Evolutionary conservation across 1,140 invertebrate species (phyloP), one percentile per base, ranked within the genome.

Genomic region (Brachionus sp.): DNA sequence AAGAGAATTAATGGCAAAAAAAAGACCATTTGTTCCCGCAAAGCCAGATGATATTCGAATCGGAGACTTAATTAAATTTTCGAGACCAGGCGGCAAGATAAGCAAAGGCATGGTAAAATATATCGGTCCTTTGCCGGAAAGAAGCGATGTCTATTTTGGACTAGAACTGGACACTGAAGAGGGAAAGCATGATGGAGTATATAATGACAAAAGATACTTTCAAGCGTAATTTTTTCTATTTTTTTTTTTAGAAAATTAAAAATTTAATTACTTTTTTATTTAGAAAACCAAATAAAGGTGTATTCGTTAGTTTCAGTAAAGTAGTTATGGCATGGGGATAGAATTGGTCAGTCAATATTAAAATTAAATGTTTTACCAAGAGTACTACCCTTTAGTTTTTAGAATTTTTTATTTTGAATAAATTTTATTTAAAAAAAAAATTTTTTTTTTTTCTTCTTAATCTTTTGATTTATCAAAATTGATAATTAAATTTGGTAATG

Each of bases 251-350:
- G n/a, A 7, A 42, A 75, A 29, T 42, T 62, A 19, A 57, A 64
- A 29, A 29, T 2, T 29, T 39, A 35, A 37, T 62, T 57, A 25
- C 84, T 64, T 84, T 84, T 84, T 53, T 83, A 86, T 87, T 82
- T 86, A 89, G 88, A 77, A 88, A 88, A 86, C 86, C 87, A 19
- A 88, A 86, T 84, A 88, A 88, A 85, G 88, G 88, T 35, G 88
- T 88, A 5, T 89, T 89, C 86, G 88, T 89, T 44, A 86, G 88
- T 19, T 89, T 88, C 84, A 88, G 88, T 85, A 89, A 89, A 83
- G 85, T 89, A 7, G 87, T 89, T 6, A 89, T 89, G 88, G 87
- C 86, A 1, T 89, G 87, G 87, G 86, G 73, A n/a, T 78, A 77
- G 73, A 77, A 39, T 42, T 9, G n/a, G 13, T 46, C 44, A 39